Evolutionary conservation across 2,888 invertebrate species (phyloP), one percentile per base, ranked within the genome.

Genomic region (Drosophila paramelanica): DNA sequence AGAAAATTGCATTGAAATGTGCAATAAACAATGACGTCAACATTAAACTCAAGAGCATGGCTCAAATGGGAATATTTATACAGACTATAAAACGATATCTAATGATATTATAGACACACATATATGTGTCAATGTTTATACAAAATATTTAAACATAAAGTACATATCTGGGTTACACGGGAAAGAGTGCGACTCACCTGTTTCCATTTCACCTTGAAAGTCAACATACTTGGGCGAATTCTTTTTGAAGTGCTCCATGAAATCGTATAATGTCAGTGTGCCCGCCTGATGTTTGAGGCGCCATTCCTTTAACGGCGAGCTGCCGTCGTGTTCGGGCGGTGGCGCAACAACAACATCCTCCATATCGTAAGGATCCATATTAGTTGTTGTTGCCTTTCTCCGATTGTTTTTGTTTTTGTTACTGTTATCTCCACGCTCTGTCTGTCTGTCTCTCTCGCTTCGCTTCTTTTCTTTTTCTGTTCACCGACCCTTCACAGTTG

Each of bases 221-320:
- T 90, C 90, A 49, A 92, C 91, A 79, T 90, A 93, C 69, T 91
- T 91, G 61, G 91, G 90, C 25, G 92, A 82, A 71, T 90, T 83
- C 58, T 86, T 88, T 71, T 90, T 90, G 79, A 93, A 92, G 71
- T 90, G 92, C 13, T 91, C 91, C 17, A 90, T 87, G 46, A 93
- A 88, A 68, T 92, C 92, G 45, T 77, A 84, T 65, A 89, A 83
- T 43, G 85, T 77, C 58, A 92, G 73, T 57, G 90, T 91, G 47
- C 92, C 92, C 53, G 90, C 80, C 66, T 91, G 92, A 45, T 88
- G 88, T 75, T 91, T 92, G 10, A 92, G 84, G 65, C 92, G 91
- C 92, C 93, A 92, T 77, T 92, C 91, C 82, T 92, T 93, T 13
- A 92, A 64, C 11, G 91, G 91, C 23, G 90, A 86, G 56, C 76